Base-by-base conservation (phyloP, 2,888 invertebrate genomes). In the Coleophora flavipennella region DNA sequence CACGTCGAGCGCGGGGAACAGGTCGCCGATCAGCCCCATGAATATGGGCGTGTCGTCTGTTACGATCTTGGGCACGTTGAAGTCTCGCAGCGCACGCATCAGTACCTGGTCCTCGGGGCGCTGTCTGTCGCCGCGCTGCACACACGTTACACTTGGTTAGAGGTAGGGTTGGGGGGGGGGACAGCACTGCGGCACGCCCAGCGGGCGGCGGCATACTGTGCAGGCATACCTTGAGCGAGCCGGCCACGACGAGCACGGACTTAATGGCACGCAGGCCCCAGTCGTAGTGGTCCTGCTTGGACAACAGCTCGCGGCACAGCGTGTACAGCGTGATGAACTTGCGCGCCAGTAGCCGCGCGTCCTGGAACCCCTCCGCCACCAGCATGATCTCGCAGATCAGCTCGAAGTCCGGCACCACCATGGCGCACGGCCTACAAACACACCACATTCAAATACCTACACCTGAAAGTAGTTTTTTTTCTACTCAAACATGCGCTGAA, bases 351-450 rank as follows among this genome's bases (percentile, higher is more conserved):
- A 96, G 73, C 51, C 95, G 88, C 6, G 97, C 97, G 45, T 96
- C 97, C 62, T 95, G 91, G 73, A 97, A 96, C 31, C 96, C 97
- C 79, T 97, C 97, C 4, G 96, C 95, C 10, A 96, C 95, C 81
- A 97, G 88, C 96, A 97, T 97, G 69, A 97, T 97, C 85, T 97
- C 97, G 74, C 95, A 95, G 69, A 97, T 97, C 59, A 97, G 71
- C 56, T 96, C 97, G 74, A 96, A 96, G 77, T 97, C 97, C 0
- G 97, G 97, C 10, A 97, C 97, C 9, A 97, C 96, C 97, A 97
- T 97, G 41, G 97, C 97, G 69, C 97, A 97, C 1, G 97, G 97
- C 60, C 97, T 92, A 63, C 20, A 3, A 6, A 20, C 20, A 6
- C 3, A 20, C 20, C 20, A 6, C 6, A 4, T 20, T 20, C 6